Base-by-base conservation (phyloP, 53 echinoderm and acorn worm genomes). In the Luidia sarsii region DNA sequence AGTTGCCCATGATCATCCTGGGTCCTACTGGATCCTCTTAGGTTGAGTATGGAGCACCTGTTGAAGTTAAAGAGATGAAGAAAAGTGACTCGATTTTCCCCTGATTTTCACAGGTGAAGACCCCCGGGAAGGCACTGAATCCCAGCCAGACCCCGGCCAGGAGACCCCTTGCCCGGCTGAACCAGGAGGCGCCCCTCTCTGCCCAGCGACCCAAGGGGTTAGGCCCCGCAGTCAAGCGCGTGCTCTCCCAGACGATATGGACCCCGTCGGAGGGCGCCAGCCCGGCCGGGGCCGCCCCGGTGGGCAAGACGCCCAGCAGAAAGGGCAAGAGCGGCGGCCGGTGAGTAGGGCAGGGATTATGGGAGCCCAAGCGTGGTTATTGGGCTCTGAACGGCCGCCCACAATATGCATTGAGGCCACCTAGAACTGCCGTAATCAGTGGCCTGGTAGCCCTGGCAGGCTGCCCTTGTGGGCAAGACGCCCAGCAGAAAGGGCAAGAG, bases 91-190 rank as follows among this genome's bases (percentile, higher is more conserved):
- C n/a, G n/a, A n/a, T n/a, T n/a, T n/a, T n/a, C n/a, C n/a, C n/a
- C n/a, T n/a, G n/a, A n/a, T n/a, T n/a, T 23, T 21, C 22, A 9
- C 54, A 77, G 77, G 59, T 28, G 11, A 77, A 77, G 77, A 60
- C 77, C 45, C 60, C 77, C n/a, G 77, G 60, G 32, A 77, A 77
- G 31, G 32, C 61, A 3, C 25, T 77, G 46, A 61, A 77, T n/a
- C 77, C 61, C 11, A 3, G 30, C 30, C 18, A 20, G 33, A 77
- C 77, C 16, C 77, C 77, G 14, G 61, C 46, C 45, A 77, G 77
- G 41, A 77, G 61, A n/a, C 77, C 77, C 18, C 61, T 77, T 8
- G 39, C 77, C 4, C 30, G 62, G 10, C 60, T 77, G 18, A 77
- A 77, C 33, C 61, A 77, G 29, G 75, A 75, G 15, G 18, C 56